phyloP scores from a whole-genome alignment of 2,888 invertebrate species.

The Stenodema calcarata region DNA sequence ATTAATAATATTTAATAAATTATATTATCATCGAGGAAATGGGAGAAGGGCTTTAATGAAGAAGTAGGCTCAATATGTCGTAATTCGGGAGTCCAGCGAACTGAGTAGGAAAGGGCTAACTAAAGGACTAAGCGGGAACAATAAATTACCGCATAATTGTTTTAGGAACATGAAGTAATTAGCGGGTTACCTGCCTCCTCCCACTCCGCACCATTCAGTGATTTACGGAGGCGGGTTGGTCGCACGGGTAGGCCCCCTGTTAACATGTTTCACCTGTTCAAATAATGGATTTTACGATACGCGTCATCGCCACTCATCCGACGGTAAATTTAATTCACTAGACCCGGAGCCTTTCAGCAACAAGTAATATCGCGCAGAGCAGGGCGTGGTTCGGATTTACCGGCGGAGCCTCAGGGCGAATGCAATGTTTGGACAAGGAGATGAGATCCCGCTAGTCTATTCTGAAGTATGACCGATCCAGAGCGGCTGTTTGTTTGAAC shows the following conservation, averaged over 20 bases:
- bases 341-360: not conserved
- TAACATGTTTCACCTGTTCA: constrained; percentile 25
- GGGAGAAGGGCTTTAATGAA: not conserved
- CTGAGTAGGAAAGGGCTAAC: not conserved
- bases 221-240: not conserved
- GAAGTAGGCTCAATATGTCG: not conserved
- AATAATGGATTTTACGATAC: not conserved
- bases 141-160: constrained; percentile 28
- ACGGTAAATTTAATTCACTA: not conserved
- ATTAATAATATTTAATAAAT: too few species aligned
- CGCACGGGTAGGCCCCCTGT: not conserved
- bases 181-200: not conserved
- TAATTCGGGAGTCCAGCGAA: not conserved
- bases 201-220: not conserved
- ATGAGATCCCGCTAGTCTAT: not conserved
- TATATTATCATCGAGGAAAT: too few species aligned
- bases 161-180: constrained; percentile 34
- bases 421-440: not conserved
- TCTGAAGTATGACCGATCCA: not conserved
- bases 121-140: not conserved
- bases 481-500: not conserved
- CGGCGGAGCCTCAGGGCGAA: not conserved
- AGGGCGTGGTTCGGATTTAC: not conserved
- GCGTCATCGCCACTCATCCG: not conserved
- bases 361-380: not conserved